Evolutionary conservation across 2,888 invertebrate genomes (phyloP), one percentile per base, ranked within the genome.

Genomic region (Antheraea yamamai): DNA sequence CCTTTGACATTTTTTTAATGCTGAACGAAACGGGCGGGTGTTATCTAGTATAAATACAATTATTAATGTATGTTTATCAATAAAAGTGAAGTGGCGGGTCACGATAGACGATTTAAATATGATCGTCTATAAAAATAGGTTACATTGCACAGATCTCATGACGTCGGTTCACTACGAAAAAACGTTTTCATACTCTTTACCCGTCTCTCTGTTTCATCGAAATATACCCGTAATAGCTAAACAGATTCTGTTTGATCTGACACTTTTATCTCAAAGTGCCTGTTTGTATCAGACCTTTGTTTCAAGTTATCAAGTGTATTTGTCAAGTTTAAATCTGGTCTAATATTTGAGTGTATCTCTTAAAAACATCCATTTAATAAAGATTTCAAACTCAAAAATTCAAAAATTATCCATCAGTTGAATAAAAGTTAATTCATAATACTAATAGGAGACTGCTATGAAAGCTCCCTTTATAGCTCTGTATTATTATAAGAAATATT

Each of bases 71-170:
- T 58, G 52, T 52, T 52, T 52, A n/a, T 23, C 61, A 61, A 61
- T 61, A 61, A 61, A 8, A 23, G 12, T 61, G 61, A 61, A 61
- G 61, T 23, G 61, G 12, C n/a, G 61, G 61, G 23, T 61, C 61
- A 61, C 23, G 61, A 23, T 61, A 61, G n/a, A 61, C 61, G 61
- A 61, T 61, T 61, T 23, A 23, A 61, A 61, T 61, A 23, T 61
- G 61, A 61, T 61, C 61, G 23, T 10, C 10, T 61, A 23, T 61
- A 23, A 61, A 61, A 61, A 61, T 61, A 61, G 61, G 61, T 61
- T 61, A 61, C 61, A 61, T 61, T 61, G n/a, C 23, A 61, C 61
- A 61, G 61, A 61, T 61, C 23, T 12, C 23, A 61, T 61, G 61
- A 61, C 61, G 61, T 61, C 23, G 23, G 61, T 61, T 23, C n/a